Evolutionary conservation across 2,888 invertebrate species (phyloP).

Genomic region (Aphodius granarius): DNA sequence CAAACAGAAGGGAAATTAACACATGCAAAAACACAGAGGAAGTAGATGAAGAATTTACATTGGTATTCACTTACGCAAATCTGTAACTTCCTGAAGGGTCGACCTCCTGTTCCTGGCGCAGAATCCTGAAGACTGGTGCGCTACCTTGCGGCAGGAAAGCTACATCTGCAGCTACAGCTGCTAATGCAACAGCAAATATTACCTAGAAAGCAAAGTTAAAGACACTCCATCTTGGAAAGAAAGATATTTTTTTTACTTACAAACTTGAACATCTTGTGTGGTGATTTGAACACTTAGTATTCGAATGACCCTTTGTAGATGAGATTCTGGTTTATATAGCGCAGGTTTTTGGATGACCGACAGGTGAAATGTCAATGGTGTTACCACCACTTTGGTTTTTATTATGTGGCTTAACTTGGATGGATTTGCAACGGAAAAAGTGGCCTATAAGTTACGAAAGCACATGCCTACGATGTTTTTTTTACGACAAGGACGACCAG

Average conservation of each 20-base stretch:
- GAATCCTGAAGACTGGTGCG: slow-evolving; percentile 19
- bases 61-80: slow-evolving; percentile 55
- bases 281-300: background rate
- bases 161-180: slow-evolving; percentile 19
- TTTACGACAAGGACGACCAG: background rate
- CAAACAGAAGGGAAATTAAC: slow-evolving; percentile 9
- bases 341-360: background rate
- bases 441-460: background rate
- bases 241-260: slow-evolving; percentile 19
- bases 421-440: background rate
- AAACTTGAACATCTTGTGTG: slow-evolving; percentile 21
- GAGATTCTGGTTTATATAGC: background rate
- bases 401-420: background rate
- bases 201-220: slow-evolving; percentile 14
- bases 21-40: background rate
- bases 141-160: slow-evolving; percentile 8
- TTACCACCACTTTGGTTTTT: slow-evolving; percentile 1
- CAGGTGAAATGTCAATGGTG: background rate
- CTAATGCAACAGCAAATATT: slow-evolving; percentile 15
- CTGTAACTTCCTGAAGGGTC: slow-evolving; percentile 51
- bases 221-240: background rate
- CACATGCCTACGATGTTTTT: background rate
- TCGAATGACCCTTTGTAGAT: background rate
- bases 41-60: background rate
- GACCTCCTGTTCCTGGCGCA: slow-evolving; percentile 24